These are phyloP conservation scores for Onchidella celtica DNA, from an alignment of 2,888 invertebrate species.

Conservation along the genomic window DNA sequence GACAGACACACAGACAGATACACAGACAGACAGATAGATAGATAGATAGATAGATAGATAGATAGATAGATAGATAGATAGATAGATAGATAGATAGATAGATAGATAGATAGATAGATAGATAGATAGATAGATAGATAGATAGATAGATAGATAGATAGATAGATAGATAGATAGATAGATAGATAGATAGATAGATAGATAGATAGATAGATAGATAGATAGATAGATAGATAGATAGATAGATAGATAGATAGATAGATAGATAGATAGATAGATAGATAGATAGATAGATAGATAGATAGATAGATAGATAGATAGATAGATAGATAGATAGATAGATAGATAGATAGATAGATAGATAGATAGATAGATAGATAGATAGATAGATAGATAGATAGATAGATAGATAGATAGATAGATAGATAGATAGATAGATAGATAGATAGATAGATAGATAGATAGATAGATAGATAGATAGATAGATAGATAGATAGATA, in stretches of 20 bases:
- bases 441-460: not conserved
- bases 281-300: not conserved
- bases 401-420: not conserved
- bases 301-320: not conserved
- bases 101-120: too few relatives aligned
- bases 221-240: not conserved
- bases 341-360: not conserved
- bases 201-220: not conserved
- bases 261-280: not conserved
- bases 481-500: not conserved
- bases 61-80: too few relatives aligned
- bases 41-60: too few relatives aligned
- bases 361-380: not conserved
- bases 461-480: not conserved
- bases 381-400: not conserved
- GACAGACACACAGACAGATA: too few relatives aligned
- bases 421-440: not conserved
- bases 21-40: too few relatives aligned
- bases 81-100: too few relatives aligned
- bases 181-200: not conserved
- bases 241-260: not conserved
- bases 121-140: too few relatives aligned
- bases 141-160: too few relatives aligned
- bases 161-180: not conserved
- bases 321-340: not conserved